A percentile compares a stretch with the other conserved stretches of the same genome.
Evolutionary conservation across 1,140 invertebrate genomes (phyloP).

Genomic region (Caenorhabditis remanei): DNA sequence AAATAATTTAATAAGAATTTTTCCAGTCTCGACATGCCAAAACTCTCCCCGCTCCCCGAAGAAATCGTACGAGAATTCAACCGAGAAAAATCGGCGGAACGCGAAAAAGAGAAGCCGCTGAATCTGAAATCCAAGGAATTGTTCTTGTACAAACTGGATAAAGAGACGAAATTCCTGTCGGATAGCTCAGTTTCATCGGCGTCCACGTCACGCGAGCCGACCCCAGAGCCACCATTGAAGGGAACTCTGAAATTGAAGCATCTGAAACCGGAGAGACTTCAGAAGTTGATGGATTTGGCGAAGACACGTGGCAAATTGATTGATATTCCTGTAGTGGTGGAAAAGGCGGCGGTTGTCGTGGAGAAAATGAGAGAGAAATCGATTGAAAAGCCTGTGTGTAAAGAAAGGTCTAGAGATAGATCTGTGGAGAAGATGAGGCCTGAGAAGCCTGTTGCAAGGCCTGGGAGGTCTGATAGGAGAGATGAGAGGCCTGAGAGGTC

Average conservation of each 20-base stretch:
- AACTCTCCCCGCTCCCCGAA: slow-evolving; percentile 8
- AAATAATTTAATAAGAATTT: too few species aligned
- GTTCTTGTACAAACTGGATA: neutral
- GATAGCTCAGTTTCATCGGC: slow-evolving; percentile 25
- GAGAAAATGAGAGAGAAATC: neutral
- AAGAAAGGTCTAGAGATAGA: neutral
- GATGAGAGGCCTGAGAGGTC: too few species aligned
- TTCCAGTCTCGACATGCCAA: neutral
- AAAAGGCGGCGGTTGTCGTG: neutral
- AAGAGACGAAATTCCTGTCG: neutral
- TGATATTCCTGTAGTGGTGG: neutral
- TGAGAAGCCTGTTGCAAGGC: too few species aligned
- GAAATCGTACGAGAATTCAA: neutral
- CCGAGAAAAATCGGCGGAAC: neutral
- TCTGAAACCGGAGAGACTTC: slow-evolving; percentile 18
- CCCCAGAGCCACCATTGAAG: neutral
- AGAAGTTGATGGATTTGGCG: slow-evolving; percentile 4
- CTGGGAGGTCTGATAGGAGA: too few species aligned
- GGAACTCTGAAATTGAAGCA: neutral
- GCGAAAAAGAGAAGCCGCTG: neutral
- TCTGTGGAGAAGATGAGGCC: neutral
- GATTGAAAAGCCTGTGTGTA: neutral
- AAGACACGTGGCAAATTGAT: neutral
- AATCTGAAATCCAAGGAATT: neutral
- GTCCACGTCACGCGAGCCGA: neutral